Conservation (phyloP, 2,113 vertebrate species). For the Erpornis zantholeuca region DNA sequence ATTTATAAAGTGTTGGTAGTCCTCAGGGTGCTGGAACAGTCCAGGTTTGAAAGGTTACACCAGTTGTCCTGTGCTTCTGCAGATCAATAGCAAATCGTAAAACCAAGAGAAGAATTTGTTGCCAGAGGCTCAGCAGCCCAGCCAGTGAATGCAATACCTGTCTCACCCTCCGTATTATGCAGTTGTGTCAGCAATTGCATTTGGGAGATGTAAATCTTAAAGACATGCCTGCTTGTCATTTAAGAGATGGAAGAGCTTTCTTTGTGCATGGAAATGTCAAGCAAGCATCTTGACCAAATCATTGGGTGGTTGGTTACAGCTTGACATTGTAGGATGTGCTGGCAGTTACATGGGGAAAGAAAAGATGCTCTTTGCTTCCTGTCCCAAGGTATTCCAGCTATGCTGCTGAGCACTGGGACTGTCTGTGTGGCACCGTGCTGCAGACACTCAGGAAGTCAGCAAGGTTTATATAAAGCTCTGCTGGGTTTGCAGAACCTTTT, state of each 20-base stretch:
- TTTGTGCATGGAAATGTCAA: not conserved
- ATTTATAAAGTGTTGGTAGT: not conserved
- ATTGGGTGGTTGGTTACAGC: not conserved
- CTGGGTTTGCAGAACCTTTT: not conserved
- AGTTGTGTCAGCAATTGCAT: not conserved
- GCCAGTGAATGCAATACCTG: not conserved
- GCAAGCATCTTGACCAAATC: not conserved
- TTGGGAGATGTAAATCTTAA: not conserved
- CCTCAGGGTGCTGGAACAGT: not conserved
- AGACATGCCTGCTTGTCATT: not conserved
- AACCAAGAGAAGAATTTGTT: not conserved
- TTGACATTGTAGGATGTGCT: not conserved
- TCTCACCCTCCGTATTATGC: not conserved
- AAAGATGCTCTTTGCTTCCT: not conserved
- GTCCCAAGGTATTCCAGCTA: not conserved
- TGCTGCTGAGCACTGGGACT: not conserved
- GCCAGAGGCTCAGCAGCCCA: not conserved
- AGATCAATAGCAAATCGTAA: not conserved
- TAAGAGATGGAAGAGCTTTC: not conserved
- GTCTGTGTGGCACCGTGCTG: not conserved
- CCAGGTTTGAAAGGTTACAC: not conserved
- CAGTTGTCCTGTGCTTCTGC: not conserved
- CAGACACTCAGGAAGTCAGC: not conserved
- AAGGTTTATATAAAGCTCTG: conserved; percentile 28
- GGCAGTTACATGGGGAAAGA: not conserved